A percentile compares a stretch with the other conserved stretches of the same genome.
phyloP scores from a whole-genome alignment of 2,888 invertebrate genomes.

The Lasioglossum calceatum region DNA sequence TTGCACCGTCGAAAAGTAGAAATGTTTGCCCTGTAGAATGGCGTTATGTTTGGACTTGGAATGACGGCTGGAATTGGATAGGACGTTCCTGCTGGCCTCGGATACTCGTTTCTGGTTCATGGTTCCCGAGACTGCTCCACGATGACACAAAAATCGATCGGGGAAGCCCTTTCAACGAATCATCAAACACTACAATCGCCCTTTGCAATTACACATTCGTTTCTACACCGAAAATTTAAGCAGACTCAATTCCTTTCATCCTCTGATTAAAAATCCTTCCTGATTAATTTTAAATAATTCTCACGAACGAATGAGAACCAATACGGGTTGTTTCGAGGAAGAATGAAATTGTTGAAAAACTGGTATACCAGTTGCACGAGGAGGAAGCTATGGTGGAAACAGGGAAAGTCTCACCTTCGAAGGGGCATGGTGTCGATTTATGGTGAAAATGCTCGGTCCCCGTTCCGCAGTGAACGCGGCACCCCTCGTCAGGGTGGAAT shows the following conservation, averaged over 20 bases:
- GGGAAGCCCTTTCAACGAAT: background rate
- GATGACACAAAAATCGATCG: slow-evolving; percentile 2
- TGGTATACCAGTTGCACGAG: background rate
- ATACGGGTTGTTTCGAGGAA: background rate
- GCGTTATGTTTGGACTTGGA: slow-evolving; percentile 84
- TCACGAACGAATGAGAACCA: background rate
- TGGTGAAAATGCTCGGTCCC: slow-evolving; percentile 44
- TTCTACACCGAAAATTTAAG: background rate
- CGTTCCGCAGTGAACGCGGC: slow-evolving; percentile 49
- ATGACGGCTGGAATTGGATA: slow-evolving; percentile 83
- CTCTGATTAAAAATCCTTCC: background rate
- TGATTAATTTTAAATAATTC: background rate
- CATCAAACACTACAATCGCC: background rate
- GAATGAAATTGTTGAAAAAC: background rate
- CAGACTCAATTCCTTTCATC: background rate
- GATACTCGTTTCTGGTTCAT: slow-evolving; percentile 51
- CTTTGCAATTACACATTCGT: background rate
- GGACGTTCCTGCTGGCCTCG: slow-evolving; percentile 58
- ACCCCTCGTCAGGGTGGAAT: slow-evolving; percentile 51
- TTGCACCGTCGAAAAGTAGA: slow-evolving; percentile 79
- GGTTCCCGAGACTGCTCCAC: slow-evolving; percentile 1
- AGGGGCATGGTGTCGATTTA: background rate
- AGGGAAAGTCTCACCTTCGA: background rate
- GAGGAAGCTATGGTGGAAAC: background rate
- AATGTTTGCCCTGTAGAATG: slow-evolving; percentile 83